Base-by-base conservation (phyloP, 2,113 vertebrate species). In the Gallinago media region DNA sequence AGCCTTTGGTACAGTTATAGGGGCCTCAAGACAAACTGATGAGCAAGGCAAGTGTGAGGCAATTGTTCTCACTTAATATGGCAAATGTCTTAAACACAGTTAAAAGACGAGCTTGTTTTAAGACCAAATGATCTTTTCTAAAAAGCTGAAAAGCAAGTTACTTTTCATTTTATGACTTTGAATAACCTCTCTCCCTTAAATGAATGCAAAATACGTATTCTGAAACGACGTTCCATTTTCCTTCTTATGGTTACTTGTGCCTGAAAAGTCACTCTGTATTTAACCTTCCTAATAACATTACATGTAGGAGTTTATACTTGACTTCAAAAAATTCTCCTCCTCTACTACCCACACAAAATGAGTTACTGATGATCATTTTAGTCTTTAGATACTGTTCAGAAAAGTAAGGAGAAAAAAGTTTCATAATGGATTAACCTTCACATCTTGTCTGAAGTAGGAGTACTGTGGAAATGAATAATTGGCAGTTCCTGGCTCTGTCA, bases 221-320 rank as follows among this genome's bases (percentile, higher is more conserved):
- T 68, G 55, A 77, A 91, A 73, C 49, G 36, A 6, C 31, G 49
- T 68, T 73, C 31, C 15, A 8, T 68, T 59, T 77, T 73, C 22
- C 15, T 82, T 88, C 31, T 91, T 58, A 38, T 0, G 6, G n/a
- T 67, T 66, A 72, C 67, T 89, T 92, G 27, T 36, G 70, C 58
- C 85, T 88, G 59, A 82, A 91, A 96, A 94, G 63, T 77, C 75
- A 63, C 71, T 77, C 25, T 55, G 46, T 85, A 87, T 82, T 88
- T 91, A 95, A 88, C 74, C 85, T 88, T 73, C 71, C 74, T 95
- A 90, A 90, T 80, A 85, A 50, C 46, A 52, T 15, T 46, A 18
- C 61, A 88, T 66, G 88, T 93, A 94, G 94, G 93, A 92, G 94
- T 94, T 62, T 83, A 89, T 79, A 73, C 62, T 74, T 97, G 66